Base-by-base conservation (phyloP, 2,113 vertebrate species). In the Ivindomyrus marchei region DNA sequence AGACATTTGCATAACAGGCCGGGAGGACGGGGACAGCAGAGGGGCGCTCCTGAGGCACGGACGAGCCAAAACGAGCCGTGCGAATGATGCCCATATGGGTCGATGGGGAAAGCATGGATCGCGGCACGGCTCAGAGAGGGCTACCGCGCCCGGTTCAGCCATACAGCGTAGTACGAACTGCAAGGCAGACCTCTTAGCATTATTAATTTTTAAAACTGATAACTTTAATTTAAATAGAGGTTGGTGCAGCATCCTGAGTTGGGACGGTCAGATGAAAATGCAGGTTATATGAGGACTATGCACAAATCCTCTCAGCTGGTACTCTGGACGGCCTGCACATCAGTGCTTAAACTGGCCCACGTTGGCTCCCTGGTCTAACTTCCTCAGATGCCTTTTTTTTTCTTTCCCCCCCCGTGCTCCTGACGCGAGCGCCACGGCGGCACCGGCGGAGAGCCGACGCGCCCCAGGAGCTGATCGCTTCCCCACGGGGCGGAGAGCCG, bases 281-380 rank as follows among this genome's bases (percentile, higher is more conserved):
- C 90, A 93, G 91, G 92, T 94, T 94, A 95, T 94, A 94, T 92
- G 94, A 90, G 93, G 94, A 94, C 94, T 93, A 94, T 93, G 95
- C 94, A 95, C 93, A 95, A 96, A 96, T 96, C 95, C 95, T 95
- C 95, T 96, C 96, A 95, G 93, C 92, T 92, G 92, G 92, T 93
- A 90, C 89, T 92, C 89, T 90, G 91, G 92, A 88, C 87, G 92
- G 92, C 93, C 95, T 96, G 95, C 93, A 93, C 94, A 94, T 94
- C 94, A 93, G 92, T 58, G 93, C 95, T 95, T 95, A 96, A 95
- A 93, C 92, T 91, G 92, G 92, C 92, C 94, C 95, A 95, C 95
- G 94, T 95, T 92, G 93, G 90, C 93, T 91, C 91, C 94, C 77
- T 88, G 89, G 89, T 94, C 94, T 94, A 93, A 96, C 93, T 94